Evolutionary conservation across 2,113 vertebrate species (phyloP).

Genomic region (Fulica atra): DNA sequence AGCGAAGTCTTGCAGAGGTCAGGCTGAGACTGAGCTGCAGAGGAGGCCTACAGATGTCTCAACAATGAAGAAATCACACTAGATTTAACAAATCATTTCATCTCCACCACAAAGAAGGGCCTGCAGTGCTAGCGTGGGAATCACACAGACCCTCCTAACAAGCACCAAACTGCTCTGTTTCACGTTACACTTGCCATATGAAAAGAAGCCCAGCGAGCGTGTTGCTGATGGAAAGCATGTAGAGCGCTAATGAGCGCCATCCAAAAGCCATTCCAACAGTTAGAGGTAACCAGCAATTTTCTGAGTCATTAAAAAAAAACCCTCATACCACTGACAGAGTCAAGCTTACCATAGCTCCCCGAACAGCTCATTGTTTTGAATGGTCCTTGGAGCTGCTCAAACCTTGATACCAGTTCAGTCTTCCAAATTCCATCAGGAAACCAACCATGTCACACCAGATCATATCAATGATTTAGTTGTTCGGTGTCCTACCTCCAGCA

Average conservation of each 20-base stretch:
- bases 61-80: not conserved
- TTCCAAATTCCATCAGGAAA: not conserved
- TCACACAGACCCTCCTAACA: not conserved
- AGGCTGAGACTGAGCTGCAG: not conserved
- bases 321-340: slow-evolving; percentile 20
- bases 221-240: slow-evolving; percentile 47
- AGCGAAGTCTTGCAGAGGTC: fast-evolving
- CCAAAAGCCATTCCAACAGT: slow-evolving; percentile 28
- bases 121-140: not conserved
- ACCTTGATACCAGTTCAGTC: fast-evolving
- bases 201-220: not conserved
- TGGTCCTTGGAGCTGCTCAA: not conserved
- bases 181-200: not conserved
- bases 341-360: not conserved
- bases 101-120: not conserved
- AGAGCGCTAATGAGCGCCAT: slow-evolving; percentile 55
- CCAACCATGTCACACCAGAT: not conserved
- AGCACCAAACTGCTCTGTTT: not conserved
- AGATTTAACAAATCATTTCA: not conserved
- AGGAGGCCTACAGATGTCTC: not conserved
- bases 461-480: not conserved
- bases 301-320: slow-evolving; percentile 33
- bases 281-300: slow-evolving; percentile 54
- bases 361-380: not conserved
- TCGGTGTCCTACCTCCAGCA: not conserved